Percentiles rank a stretch among this genome's conserved stretches.
Evolutionary conservation across 2,113 vertebrate genomes (phyloP).

Genomic region (Phalacrocorax carbo): DNA sequence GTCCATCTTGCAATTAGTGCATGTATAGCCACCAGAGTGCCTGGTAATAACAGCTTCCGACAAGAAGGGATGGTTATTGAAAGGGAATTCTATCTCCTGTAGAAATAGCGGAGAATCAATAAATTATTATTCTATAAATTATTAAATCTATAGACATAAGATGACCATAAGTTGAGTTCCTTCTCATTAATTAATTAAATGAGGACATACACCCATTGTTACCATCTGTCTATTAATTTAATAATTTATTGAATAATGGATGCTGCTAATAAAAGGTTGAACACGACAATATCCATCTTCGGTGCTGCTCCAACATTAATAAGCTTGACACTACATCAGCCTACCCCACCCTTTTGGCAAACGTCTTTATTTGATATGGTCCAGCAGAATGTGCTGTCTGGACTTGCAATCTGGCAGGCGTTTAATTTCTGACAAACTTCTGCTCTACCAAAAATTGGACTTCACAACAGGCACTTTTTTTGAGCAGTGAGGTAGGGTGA

Average conservation of each 20-base stretch:
- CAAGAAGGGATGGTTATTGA: constrained; percentile 51
- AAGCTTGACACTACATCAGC: constrained; percentile 38
- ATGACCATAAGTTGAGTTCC: constrained; percentile 43
- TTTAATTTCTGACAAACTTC: not conserved
- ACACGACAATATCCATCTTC: constrained; percentile 31
- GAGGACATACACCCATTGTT: constrained; percentile 38
- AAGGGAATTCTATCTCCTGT: constrained; percentile 56
- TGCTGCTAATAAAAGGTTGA: constrained; percentile 35
- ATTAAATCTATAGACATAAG: constrained; percentile 64
- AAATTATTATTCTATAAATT: constrained; percentile 70
- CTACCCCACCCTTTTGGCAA: constrained; percentile 22
- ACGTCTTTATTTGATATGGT: not conserved
- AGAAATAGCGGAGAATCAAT: constrained; percentile 58
- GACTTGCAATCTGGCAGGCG: not conserved
- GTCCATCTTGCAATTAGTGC: not conserved
- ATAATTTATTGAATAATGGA: constrained; percentile 69
- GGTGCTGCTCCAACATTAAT: constrained; percentile 25
- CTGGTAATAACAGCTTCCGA: constrained; percentile 48
- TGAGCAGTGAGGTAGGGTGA: not conserved
- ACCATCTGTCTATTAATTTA: constrained; percentile 61
- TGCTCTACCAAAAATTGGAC: not conserved
- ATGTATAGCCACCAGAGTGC: not conserved
- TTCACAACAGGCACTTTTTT: not conserved
- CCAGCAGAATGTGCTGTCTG: not conserved
- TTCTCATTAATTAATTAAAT: constrained; percentile 68